Base-by-base conservation (phyloP, 2,888 invertebrate genomes). In the Pocota personata region DNA sequence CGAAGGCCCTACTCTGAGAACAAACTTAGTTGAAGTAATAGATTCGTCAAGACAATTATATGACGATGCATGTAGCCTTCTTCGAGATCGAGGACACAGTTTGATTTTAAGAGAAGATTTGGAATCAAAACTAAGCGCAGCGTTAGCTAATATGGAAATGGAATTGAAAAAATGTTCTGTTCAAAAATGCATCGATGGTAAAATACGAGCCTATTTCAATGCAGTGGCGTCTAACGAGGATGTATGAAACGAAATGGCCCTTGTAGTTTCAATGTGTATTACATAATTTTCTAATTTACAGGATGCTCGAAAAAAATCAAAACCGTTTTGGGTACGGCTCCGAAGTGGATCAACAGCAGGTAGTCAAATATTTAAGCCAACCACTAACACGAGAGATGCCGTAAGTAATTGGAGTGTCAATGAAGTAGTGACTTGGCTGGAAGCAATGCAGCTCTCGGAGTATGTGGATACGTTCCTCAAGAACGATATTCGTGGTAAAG, bases 371-470 rank as follows among this genome's bases (percentile, higher is more conserved):
- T 89, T 89, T 10, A 90, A 90, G 72, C 89, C 91, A 4, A 89
- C 92, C 5, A 90, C 90, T 7, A 91, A 91, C 78, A 92, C 92
- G 12, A 92, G 93, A 50, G 94, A 94, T 87, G 94, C 94, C 1
- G 93, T 93, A 88, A 94, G 91, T 62, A 92, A 92, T 77, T 99
- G 99, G 99, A 96, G 97, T 35, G 95, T 97, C 7, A 95, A 95
- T 69, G 98, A 99, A 91, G 98, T 99, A 1, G 97, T 96, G 71
- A 93, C 94, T 7, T 99, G 99, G 98, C 93, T 99, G 87, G 97
- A 97, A 88, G 95, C 96, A 0, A 94, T 99, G 84, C 97, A 98
- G 82, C 94, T 99, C 12, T 95, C 95, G 0, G 98, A 99, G 91
- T 99, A 99, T 92, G 94, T 95, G 3, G 97, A 97, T n/a, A 96